phyloP scores from a whole-genome alignment of 1,140 invertebrate species.

The Aphelenchoides avenae region DNA sequence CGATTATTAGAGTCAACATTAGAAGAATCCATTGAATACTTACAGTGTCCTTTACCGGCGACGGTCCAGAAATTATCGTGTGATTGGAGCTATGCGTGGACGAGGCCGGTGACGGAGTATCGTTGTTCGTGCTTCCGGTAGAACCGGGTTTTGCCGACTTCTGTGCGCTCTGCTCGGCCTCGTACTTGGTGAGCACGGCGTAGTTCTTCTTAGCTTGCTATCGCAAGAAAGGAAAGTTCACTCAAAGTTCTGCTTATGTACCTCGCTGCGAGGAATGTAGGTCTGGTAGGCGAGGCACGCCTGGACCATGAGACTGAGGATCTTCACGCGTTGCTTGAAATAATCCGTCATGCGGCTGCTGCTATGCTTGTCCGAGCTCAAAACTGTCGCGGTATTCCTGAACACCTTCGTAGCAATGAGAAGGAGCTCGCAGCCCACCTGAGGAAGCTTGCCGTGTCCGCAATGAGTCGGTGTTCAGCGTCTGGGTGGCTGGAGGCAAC shows the following conservation, averaged over 20 bases:
- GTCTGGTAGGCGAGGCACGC: conserved; percentile 17
- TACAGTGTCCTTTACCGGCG: conserved; percentile 5
- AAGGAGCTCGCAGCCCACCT: conserved; percentile 9
- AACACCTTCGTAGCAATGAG: too few relatives aligned
- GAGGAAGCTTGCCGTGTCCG: conserved; percentile 17
- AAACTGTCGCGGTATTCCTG: too few relatives aligned
- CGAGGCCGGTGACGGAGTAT: conserved; percentile 19
- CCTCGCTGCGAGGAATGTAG: conserved; percentile 5
- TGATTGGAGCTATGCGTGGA: conserved; percentile 26
- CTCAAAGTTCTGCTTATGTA: neutral
- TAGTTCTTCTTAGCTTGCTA: conserved; percentile 17
- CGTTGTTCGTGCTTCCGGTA: neutral
- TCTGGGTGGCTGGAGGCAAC: conserved; percentile 3
- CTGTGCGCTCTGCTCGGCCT: conserved; percentile 16
- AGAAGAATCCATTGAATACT: too few relatives aligned
- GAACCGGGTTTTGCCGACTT: neutral
- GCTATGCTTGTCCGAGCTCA: too few relatives aligned
- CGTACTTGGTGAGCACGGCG: conserved; percentile 10
- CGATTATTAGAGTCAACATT: too few relatives aligned
- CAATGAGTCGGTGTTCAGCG: conserved; percentile 8
- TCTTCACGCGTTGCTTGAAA: conserved; percentile 11
- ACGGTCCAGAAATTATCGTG: conserved; percentile 13
- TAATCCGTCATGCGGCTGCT: too few relatives aligned
- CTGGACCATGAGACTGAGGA: conserved; percentile 16
- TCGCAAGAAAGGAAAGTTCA: conserved; percentile 2